Conservation (phyloP, 2,113 vertebrate species). For the Zosterops lateralis region DNA sequence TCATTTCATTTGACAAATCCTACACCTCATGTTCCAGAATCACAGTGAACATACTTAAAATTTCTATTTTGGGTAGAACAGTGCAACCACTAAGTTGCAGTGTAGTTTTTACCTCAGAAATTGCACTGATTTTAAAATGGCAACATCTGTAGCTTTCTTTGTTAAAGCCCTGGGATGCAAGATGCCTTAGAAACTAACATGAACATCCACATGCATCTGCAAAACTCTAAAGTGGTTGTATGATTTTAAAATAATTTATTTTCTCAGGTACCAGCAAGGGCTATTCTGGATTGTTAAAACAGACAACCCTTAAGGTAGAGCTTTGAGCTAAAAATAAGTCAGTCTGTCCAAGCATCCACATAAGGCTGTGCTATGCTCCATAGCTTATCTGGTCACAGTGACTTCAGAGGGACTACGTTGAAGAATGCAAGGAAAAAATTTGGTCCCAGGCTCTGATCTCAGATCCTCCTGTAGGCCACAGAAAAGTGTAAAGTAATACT, state of each 20-base stretch:
- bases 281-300: background rate
- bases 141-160: background rate
- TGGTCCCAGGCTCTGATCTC: background rate
- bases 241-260: background rate
- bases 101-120: background rate
- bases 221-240: background rate
- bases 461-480: background rate
- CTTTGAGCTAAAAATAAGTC: constrained; percentile 58
- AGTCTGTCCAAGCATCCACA: background rate
- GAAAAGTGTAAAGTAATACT: background rate
- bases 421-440: constrained; percentile 8
- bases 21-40: constrained; percentile 20
- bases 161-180: background rate
- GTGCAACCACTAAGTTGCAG: background rate
- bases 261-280: background rate
- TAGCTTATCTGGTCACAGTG: constrained; percentile 50
- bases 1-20: constrained; percentile 38
- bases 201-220: background rate
- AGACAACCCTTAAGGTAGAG: constrained; percentile 29
- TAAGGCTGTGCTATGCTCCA: constrained; percentile 41
- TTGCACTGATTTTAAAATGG: background rate
- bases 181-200: background rate
- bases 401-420: background rate
- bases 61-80: background rate
- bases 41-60: constrained; percentile 11